Conservation (phyloP, 2,113 vertebrate genomes). For the Albula goreensis region DNA sequence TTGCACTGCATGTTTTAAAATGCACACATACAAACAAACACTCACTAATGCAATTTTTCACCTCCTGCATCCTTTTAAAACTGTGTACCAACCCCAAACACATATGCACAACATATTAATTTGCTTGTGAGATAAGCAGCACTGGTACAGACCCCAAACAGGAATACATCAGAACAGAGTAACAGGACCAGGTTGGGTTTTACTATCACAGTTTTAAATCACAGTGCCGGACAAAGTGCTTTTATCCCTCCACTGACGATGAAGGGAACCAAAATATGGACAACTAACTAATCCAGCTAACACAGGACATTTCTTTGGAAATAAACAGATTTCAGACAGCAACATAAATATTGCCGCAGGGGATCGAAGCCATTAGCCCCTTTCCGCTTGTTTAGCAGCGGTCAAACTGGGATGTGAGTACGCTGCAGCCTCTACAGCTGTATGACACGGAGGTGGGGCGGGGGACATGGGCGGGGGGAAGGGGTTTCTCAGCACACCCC, state of each 20-base stretch:
- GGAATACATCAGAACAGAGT: not conserved
- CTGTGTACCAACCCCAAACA: not conserved
- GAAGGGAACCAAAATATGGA: not conserved
- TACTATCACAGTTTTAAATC: no score
- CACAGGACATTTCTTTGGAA: not conserved
- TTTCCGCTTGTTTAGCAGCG: not conserved
- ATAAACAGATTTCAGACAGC: constrained; percentile 3
- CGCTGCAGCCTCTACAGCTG: not conserved
- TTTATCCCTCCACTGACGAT: not conserved
- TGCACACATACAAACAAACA: no score
- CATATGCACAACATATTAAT: not conserved
- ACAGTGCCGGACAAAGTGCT: not conserved
- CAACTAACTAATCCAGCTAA: not conserved
- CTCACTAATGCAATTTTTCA: no score
- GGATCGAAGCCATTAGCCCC: constrained; percentile 9
- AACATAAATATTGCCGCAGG: constrained; percentile 2
- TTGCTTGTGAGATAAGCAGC: no score
- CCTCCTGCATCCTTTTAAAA: no score
- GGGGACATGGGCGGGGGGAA: no score
- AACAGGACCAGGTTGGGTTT: no score
- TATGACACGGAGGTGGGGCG: not conserved
- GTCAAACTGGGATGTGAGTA: not conserved
- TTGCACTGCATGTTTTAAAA: no score
- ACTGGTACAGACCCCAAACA: not conserved
- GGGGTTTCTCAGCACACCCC: not conserved